These are phyloP conservation scores for Mirza zaza DNA, from an alignment of 2,113 vertebrate genomes.

Conservation along the genomic window DNA sequence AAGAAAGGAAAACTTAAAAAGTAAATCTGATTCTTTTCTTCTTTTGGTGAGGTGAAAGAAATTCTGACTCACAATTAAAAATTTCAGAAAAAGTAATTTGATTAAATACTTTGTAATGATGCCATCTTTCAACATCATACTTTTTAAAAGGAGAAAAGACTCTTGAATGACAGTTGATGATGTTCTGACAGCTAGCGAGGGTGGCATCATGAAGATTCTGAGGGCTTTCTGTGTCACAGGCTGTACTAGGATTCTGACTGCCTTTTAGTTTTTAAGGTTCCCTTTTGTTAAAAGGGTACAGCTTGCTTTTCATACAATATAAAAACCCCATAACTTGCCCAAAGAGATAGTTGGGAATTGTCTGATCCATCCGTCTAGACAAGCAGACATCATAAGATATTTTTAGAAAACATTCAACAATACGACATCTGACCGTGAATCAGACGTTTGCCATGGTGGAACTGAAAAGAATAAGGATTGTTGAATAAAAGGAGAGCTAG, in stretches of 20 bases:
- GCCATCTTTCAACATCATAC: neutral
- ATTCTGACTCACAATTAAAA: neutral
- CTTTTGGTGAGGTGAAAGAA: neutral
- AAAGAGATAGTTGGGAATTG: neutral
- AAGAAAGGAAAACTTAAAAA: neutral
- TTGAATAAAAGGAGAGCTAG: neutral
- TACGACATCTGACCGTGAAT: neutral
- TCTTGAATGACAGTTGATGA: neutral
- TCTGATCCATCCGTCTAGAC: neutral
- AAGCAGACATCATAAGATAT: neutral
- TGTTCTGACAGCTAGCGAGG: slow-evolving; percentile 13
- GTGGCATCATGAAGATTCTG: neutral
- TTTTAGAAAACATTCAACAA: neutral
- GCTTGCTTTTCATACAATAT: neutral
- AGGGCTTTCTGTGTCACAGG: neutral
- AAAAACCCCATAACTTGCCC: neutral
- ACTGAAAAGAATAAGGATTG: neutral
- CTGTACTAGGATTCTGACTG: slow-evolving; percentile 20
- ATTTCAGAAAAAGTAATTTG: slow-evolving; percentile 16
- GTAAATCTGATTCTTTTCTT: neutral
- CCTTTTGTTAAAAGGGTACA: slow-evolving; percentile 20
- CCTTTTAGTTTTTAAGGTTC: neutral
- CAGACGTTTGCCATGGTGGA: neutral
- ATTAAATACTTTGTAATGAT: neutral
- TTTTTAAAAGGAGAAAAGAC: neutral